Base-by-base conservation (phyloP, 2,113 vertebrate genomes). In the Scartelaos histophorus region DNA sequence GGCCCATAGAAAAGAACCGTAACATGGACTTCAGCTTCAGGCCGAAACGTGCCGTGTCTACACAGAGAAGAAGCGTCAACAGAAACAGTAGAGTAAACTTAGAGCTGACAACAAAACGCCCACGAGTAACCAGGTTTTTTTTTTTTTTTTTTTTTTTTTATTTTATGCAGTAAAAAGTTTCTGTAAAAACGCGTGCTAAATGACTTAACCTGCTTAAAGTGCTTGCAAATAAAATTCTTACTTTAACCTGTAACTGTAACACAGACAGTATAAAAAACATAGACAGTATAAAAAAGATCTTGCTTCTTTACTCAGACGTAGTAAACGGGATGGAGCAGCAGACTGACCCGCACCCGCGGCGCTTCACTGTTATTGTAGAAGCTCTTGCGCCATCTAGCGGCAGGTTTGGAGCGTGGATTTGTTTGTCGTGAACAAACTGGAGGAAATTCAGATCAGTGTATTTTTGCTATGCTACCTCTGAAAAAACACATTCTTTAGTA, bases 1-100 rank as follows among this genome's bases (percentile, higher is more conserved):
- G 82, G 69, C 81, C 38, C 22, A 15, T 29, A 58, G 0, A 56
- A 60, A 25, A 24, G 2, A 29, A 60, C 2, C 24, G n/a, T 21
- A 12, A 7, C 17, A 6, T 21, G 19, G 3, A 0, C 38, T 29
- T 29, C 19, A 3, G 12, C 7, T 22, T 56, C 2, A 49, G 16
- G 5, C 15, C 47, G 47, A 51, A 51, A 51, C 15, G 47, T 51
- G 16, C 4, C 7, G 5, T 4, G 16, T 51, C 17, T 6, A 1
- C 16, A 10, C 38, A 43, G 38, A 43, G 38, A 43, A 51, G 47
- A 51, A 17, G 3, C 47, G 47, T 3, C 47, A 51, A n/a, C 17
- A 7, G 19, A 7, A 51, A 51, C 17, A 49, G 47, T 19, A 19
- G 17, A 16, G 1, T 17, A 49, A 16, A 43, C 10, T n/a, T n/a